Percentiles rank a stretch among this genome's conserved stretches.
Evolutionary conservation across 2,113 vertebrate genomes (phyloP).

Genomic region (Myotis brandtii): DNA sequence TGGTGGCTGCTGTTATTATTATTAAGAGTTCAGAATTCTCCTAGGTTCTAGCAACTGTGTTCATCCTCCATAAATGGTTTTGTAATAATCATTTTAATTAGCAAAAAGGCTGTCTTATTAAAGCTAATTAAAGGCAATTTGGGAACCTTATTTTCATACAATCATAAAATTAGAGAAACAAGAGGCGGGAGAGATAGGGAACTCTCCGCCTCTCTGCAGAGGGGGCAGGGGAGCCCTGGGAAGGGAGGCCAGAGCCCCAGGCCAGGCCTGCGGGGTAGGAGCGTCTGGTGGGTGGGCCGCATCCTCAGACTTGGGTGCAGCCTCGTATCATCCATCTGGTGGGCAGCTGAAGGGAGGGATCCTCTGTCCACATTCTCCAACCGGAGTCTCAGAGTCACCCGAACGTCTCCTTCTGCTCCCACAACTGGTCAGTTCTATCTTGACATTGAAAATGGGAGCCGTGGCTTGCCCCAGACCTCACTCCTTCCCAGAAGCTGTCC

Average conservation of each 20-base stretch:
- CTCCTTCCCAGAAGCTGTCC: background rate
- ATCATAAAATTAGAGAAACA: conserved; percentile 84
- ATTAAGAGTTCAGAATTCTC: conserved; percentile 69
- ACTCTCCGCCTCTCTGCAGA: conserved; percentile 24
- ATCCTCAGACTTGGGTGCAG: background rate
- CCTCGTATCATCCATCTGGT: background rate
- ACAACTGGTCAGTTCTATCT: background rate
- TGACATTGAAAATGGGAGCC: background rate
- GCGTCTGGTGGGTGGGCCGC: background rate
- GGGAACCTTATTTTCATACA: conserved; percentile 83
- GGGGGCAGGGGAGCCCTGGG: background rate
- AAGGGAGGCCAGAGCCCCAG: background rate
- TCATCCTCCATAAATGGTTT: conserved; percentile 78
- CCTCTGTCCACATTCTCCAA: background rate
- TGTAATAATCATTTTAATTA: conserved; percentile 84
- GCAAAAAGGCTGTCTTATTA: conserved; percentile 83
- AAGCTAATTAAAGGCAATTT: conserved; percentile 84
- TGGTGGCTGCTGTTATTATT: conserved; percentile 46
- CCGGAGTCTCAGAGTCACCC: background rate
- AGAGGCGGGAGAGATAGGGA: conserved; percentile 66
- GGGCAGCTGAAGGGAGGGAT: background rate
- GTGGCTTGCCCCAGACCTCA: background rate
- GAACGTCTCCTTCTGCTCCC: background rate
- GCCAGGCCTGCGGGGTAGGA: background rate
- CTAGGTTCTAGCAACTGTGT: conserved; percentile 75